phyloP scores from a whole-genome alignment of 2,888 invertebrate species.

The Netelia virgata region DNA sequence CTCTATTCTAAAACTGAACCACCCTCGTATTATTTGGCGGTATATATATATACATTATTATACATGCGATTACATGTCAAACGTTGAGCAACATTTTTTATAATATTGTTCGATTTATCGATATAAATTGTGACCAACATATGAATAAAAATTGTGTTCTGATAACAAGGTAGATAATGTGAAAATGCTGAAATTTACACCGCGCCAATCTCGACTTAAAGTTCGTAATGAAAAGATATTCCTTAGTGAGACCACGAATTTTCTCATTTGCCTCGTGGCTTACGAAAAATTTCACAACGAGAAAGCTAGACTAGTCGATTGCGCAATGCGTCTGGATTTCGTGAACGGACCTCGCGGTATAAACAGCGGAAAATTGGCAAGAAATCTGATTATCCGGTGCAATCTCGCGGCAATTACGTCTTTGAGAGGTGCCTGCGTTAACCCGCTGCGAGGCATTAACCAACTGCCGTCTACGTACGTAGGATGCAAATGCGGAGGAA shows the following conservation, averaged over 20 bases:
- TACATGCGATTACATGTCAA: neutral
- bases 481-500: neutral
- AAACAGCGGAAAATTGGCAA: conserved; percentile 16
- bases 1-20: neutral
- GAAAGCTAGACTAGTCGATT: neutral
- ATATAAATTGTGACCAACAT: no score
- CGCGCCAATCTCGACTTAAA: no score
- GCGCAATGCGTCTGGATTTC: conserved; percentile 4
- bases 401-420: neutral
- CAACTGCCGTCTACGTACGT: neutral
- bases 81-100: neutral
- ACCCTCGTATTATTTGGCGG: neutral
- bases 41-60: no score
- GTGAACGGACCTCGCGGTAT: neutral
- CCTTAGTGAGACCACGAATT: neutral
- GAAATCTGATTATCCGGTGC: neutral
- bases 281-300: conserved; percentile 3
- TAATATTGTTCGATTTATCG: no score
- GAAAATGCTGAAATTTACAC: no score
- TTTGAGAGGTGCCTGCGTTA: conserved; percentile 10
- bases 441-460: conserved; percentile 13
- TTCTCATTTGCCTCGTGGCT: neutral
- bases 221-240: neutral
- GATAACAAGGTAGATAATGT: no score
- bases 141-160: no score